Conservation (phyloP, 2,888 invertebrate genomes). For the Mylabris sibirica region DNA sequence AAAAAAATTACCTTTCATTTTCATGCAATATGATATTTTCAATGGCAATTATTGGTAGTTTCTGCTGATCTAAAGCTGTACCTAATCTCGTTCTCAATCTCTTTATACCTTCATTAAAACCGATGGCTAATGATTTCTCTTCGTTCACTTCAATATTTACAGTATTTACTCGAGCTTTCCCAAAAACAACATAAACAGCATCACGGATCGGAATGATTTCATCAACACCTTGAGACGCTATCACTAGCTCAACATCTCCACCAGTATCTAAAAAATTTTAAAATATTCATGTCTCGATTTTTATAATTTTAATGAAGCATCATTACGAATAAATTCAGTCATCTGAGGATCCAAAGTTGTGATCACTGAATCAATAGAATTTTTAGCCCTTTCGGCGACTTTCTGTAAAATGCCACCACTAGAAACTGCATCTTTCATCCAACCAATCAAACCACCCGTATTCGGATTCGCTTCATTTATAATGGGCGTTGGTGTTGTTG, state of each 20-base stretch:
- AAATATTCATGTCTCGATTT: slow-evolving; percentile 34
- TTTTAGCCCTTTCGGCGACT: slow-evolving; percentile 79
- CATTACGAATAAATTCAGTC: slow-evolving; percentile 85
- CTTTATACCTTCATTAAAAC: slow-evolving; percentile 77
- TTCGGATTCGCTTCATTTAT: slow-evolving; percentile 51
- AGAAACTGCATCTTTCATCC: slow-evolving; percentile 76
- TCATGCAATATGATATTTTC: slow-evolving; percentile 81
- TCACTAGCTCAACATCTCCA: slow-evolving; percentile 78
- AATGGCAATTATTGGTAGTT: slow-evolving; percentile 75
- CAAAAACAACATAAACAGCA: slow-evolving; percentile 81
- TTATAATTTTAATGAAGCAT: slow-evolving; percentile 23
- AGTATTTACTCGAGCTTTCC: slow-evolving; percentile 78
- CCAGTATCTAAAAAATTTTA: slow-evolving; percentile 75
- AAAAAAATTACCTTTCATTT: slow-evolving; percentile 60
- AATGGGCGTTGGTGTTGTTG: slow-evolving; percentile 16
- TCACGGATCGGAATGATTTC: slow-evolving; percentile 80
- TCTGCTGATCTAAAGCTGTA: slow-evolving; percentile 66
- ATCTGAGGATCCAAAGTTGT: slow-evolving; percentile 90
- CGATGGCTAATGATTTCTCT: slow-evolving; percentile 79
- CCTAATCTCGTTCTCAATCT: slow-evolving; percentile 78
- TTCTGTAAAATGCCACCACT: slow-evolving; percentile 70
- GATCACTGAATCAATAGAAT: slow-evolving; percentile 84
- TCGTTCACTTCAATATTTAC: slow-evolving; percentile 68
- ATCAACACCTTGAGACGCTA: slow-evolving; percentile 79
- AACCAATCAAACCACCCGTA: slow-evolving; percentile 68